Percentiles rank a stretch among this genome's conserved stretches.
These are phyloP conservation scores for Ctenoplectra terminalis DNA, from an alignment of 1,140 invertebrate species.

Conservation along the genomic window DNA sequence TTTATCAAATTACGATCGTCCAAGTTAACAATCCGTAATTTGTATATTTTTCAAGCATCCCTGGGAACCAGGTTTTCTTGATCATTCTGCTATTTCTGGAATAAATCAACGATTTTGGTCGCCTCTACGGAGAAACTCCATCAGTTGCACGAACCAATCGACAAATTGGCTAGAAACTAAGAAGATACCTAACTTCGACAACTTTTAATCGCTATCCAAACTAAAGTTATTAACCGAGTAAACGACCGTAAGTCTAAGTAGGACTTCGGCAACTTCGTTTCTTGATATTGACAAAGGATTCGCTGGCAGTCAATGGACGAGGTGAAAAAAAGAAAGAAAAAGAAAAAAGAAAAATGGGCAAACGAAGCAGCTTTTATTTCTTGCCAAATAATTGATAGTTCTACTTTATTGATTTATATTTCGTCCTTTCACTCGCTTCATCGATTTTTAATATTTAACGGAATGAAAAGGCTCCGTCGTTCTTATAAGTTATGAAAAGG, in stretches of 20 bases:
- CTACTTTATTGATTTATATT: neutral
- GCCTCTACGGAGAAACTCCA: neutral
- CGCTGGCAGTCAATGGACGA: neutral
- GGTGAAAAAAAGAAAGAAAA: no score
- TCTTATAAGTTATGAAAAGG: no score
- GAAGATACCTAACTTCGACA: neutral
- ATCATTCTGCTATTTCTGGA: neutral
- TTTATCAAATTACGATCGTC: no score
- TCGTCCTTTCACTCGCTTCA: no score
- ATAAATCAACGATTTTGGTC: neutral
- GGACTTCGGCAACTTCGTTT: neutral
- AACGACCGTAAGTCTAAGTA: neutral
- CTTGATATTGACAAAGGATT: neutral
- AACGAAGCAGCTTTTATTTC: no score
- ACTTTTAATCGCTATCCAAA: conserved; percentile 5
- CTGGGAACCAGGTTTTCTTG: no score
- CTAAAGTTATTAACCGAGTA: conserved; percentile 6
- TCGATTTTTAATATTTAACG: neutral
- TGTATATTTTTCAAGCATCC: no score
- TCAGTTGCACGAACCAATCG: neutral
- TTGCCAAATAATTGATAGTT: no score
- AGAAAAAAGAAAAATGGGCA: no score
- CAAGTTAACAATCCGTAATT: no score
- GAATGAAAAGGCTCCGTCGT: no score
- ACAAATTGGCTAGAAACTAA: neutral